Percentiles rank a stretch among this genome's conserved stretches.
Evolutionary conservation across 2,797 vertebrate genomes (phyloP).

Genomic region (Eupleurogrammus muticus): DNA sequence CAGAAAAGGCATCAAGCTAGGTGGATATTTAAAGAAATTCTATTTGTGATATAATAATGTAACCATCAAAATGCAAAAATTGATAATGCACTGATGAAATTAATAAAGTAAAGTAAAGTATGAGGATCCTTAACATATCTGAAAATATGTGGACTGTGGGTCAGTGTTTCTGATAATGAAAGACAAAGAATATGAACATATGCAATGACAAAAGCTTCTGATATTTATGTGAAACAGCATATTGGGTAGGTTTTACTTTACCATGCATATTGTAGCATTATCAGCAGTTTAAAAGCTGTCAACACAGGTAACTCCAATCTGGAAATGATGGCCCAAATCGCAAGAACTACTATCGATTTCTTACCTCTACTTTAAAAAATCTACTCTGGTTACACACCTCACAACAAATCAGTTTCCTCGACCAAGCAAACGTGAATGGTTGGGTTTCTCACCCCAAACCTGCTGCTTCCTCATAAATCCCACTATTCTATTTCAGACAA

Average conservation of each 20-base stretch:
- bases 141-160: no score
- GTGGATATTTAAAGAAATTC: no score
- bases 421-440: slow-evolving; percentile 52
- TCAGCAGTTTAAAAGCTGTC: background rate
- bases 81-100: no score
- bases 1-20: no score
- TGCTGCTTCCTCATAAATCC: slow-evolving; percentile 36
- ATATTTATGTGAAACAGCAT: no score
- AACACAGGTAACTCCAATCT: slow-evolving; percentile 6
- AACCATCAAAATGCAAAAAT: no score
- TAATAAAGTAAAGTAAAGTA: no score
- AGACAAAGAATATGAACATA: background rate
- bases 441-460: slow-evolving; percentile 14
- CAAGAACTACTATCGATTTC: background rate
- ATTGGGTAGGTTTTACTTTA: no score
- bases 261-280: no score
- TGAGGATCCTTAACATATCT: no score
- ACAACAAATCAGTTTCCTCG: background rate
- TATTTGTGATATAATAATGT: no score
- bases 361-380: slow-evolving; percentile 7
- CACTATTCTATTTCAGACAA: slow-evolving; percentile 30
- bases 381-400: background rate
- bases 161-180: slow-evolving; percentile 1
- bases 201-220: background rate
- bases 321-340: background rate